These are phyloP conservation scores for Acipenser ruthenus DNA, from an alignment of 2,797 vertebrate genomes.

Conservation along the genomic window DNA sequence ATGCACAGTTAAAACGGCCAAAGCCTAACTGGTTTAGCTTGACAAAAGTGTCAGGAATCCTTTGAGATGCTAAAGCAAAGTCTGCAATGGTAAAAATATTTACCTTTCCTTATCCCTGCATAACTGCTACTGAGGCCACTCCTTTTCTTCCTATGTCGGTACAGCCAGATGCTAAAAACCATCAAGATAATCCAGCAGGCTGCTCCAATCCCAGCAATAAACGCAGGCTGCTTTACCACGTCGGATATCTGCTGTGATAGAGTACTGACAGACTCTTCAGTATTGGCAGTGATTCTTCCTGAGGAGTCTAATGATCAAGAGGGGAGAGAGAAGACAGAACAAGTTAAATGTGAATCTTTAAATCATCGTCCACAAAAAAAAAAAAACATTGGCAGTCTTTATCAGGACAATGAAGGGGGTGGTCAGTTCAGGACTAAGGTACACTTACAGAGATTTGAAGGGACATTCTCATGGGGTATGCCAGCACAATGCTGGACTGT, in stretches of 20 bases:
- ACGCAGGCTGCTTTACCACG: constrained; percentile 92
- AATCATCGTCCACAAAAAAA: no score
- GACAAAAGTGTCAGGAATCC: no score
- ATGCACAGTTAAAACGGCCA: no score
- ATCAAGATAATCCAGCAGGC: constrained; percentile 97
- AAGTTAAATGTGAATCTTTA: no score
- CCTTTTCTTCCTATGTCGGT: constrained; percentile 89
- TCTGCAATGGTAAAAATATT: constrained; percentile 7
- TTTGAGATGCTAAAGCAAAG: no score
- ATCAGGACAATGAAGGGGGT: no score
- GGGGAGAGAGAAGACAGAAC: not conserved
- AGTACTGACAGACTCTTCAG: constrained; percentile 43
- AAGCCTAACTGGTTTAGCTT: no score
- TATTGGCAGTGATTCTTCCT: constrained; percentile 49
- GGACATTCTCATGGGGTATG: no score
- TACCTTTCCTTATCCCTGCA: constrained; percentile 94
- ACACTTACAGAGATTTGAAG: no score
- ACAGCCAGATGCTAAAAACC: constrained; percentile 97
- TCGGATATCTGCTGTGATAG: constrained; percentile 96
- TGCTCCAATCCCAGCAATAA: constrained; percentile 94
- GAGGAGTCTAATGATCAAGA: constrained; percentile 43
- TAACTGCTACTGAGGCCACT: constrained; percentile 88
- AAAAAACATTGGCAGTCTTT: no score
- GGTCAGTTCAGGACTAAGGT: no score
- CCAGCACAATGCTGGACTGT: no score